Evolutionary conservation across 2,113 vertebrate genomes (phyloP).

Genomic region (Etheostoma spectabile): DNA sequence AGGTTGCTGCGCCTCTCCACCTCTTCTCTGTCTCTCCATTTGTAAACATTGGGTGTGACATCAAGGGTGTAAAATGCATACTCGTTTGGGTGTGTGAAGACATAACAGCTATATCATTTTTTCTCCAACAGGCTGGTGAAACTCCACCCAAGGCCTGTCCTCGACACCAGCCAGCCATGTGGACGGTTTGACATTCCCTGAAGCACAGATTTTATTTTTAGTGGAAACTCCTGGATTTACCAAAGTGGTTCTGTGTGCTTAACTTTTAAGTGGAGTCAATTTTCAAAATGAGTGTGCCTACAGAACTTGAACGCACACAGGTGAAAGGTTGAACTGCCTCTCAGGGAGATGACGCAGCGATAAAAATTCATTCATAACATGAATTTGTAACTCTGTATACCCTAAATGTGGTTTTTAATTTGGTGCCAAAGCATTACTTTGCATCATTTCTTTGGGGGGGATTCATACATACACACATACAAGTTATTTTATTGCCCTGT

Average conservation of each 20-base stretch:
- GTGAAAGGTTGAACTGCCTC: not conserved
- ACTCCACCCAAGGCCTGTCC: constrained; percentile 51
- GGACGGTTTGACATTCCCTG: not conserved
- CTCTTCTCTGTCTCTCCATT: not conserved
- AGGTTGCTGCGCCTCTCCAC: not conserved
- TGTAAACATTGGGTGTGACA: constrained; percentile 24
- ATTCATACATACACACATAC: not conserved
- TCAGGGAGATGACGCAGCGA: constrained; percentile 4
- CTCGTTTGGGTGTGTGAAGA: constrained; percentile 44
- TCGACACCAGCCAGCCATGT: not conserved
- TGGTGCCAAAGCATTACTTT: not conserved
- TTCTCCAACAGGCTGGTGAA: constrained; percentile 39
- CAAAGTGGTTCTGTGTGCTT: not conserved
- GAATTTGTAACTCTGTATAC: not conserved
- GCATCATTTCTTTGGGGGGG: not conserved
- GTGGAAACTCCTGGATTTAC: constrained; percentile 8
- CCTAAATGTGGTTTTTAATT: not conserved
- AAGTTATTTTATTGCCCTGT: not conserved
- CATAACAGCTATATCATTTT: not conserved
- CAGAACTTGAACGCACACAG: not conserved
- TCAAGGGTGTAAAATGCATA: not conserved
- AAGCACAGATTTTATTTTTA: not conserved
- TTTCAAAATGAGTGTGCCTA: constrained; percentile 6
- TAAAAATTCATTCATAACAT: not conserved
- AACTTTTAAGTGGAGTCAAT: not conserved